Evolutionary conservation across 1,140 invertebrate genomes (phyloP), one percentile per base, ranked within the genome.

Genomic region (Drosophila ercepeae): DNA sequence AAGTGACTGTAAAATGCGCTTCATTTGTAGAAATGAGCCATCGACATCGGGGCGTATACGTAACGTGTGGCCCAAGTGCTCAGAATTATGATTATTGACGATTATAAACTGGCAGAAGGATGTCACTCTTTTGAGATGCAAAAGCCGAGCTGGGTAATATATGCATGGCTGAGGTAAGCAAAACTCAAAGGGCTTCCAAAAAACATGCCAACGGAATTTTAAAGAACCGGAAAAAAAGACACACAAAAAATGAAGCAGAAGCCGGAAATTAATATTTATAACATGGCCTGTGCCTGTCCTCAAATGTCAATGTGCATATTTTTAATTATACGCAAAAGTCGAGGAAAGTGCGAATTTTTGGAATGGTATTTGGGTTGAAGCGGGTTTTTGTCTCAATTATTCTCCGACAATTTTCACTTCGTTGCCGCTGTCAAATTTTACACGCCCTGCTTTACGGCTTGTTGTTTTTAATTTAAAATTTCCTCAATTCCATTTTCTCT

Each of bases 31-130:
- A 72, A 84, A 86, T 77, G 76, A 77, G 81, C 78, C 58, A 82
- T 75, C 78, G 36, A 34, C 52, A 51, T 50, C 21, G 75, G 23
- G 39, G 55, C 72, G 46, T 75, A 52, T 78, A 18, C 57, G 79
- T 42, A 68, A 75, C 67, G 67, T 79, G 53, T 65, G 68, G 63
- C 34, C 46, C 52, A 78, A 88, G 74, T 78, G 61, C 71, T 27
- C 81, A 60, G 70, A 89, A 83, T 89, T 88, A 83, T 89, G 83
- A 78, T 88, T 83, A 88, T 88, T 88, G 83, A 89, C 88, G 83
- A 81, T 73, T 81, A 70, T 65, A 67, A 16, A 59, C 49, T 51
- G 13, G 23, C 14, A 41, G 32, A 19, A 41, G 72, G 14, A 29
- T 18, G 16, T 32, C 53, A 39, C 21, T 52, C 64, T 51, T 55